Base-by-base conservation (phyloP, 2,888 invertebrate species). In the Aspidiotus rigidus region DNA sequence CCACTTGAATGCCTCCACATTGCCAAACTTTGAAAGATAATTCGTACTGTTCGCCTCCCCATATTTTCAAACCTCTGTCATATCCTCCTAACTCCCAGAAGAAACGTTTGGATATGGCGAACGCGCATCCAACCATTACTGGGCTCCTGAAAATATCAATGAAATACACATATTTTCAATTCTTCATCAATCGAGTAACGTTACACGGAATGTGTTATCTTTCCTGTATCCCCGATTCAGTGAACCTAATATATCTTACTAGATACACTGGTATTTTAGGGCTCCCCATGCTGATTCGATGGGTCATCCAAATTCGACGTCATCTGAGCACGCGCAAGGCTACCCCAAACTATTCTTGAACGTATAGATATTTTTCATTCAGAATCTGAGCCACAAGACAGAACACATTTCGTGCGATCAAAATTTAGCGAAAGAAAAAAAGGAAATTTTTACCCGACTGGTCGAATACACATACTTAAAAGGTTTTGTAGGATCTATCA, bases 11-110 rank as follows among this genome's bases (percentile, higher is more conserved):
- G 0, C 95, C 95, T n/a, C 93, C 93, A 77, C 95, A 96, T 80
- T 94, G 94, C 95, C 96, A 96, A 67, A 95, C 87, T 84, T 96
- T 96, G 76, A 97, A 97, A 72, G 95, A 95, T n/a, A 97, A 82
- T 77, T 97, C 97, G 76, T 95, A 97, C 78, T 97, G 97, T 78
- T 97, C 97, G 0, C 96, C 97, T 28, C 97, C 97, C 97, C 97
- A 97, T 74, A 97, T 96, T 75, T 95, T 93, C 1, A 94, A 80
- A 0, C 92, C 92, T 0, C 77, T 75, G 76, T 94, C 94, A 76
- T 94, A 94, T 0, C 97, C 97, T 2, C 94, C 97, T 55, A 97
- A 79, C 78, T 95, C 92, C 95, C 95, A 96, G 79, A 98, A 98
- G 81, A 91, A 98, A 73, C 86, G 84, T 0, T 87, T 80, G 70